Conservation (phyloP, 2,113 vertebrate genomes). For the Rhabdornis inornatus region DNA sequence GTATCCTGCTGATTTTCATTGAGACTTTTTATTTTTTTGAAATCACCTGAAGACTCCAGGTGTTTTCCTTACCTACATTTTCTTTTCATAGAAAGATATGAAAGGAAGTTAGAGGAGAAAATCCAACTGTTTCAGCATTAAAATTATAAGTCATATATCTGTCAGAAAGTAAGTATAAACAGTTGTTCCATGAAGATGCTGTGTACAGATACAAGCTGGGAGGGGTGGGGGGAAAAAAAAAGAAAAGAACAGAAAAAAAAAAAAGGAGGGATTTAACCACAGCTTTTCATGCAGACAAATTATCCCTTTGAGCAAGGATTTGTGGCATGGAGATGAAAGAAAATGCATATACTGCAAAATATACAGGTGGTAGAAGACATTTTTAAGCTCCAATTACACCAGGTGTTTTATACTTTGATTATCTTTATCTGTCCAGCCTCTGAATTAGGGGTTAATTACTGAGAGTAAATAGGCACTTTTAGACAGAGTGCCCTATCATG, state of each 20-base stretch:
- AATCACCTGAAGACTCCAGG: background rate
- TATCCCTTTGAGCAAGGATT: background rate
- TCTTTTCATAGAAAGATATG: background rate
- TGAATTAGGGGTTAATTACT: slow-evolving; percentile 63
- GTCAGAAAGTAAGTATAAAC: background rate
- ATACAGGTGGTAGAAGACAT: background rate
- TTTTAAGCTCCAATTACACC: slow-evolving; percentile 41
- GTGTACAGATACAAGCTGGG: background rate
- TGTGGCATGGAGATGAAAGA: background rate
- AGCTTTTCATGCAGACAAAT: background rate
- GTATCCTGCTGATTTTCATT: background rate
- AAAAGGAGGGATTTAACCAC: background rate
- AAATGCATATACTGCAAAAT: slow-evolving; percentile 37
- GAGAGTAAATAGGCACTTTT: slow-evolving; percentile 42
- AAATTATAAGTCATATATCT: background rate
- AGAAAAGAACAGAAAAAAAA: too few relatives aligned
- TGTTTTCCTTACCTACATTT: background rate
- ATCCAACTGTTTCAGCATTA: background rate
- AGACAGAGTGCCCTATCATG: slow-evolving; percentile 17
- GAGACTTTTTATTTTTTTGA: background rate
- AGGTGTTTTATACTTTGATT: slow-evolving; percentile 56
- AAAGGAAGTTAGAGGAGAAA: background rate
- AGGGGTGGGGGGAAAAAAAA: accelerated
- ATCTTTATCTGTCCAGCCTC: slow-evolving; percentile 36
- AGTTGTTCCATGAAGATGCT: background rate